Conservation (phyloP, 2,888 invertebrate genomes). For the Nomada lathburiana region DNA sequence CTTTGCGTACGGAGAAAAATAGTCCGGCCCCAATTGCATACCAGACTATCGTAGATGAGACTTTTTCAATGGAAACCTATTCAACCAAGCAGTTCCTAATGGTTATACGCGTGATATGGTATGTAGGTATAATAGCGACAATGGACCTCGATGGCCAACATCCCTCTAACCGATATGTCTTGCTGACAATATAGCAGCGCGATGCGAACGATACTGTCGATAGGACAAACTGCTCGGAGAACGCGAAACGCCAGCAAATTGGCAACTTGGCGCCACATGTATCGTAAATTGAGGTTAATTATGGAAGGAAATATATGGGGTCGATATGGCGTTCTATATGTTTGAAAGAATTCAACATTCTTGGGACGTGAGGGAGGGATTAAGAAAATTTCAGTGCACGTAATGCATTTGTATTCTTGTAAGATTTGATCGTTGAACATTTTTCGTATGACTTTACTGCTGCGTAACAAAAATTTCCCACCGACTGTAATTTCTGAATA, state of each 20-base stretch:
- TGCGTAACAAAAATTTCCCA: too few species aligned
- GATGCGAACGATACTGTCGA: conserved; percentile 41
- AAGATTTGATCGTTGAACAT: too few species aligned
- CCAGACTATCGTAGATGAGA: conserved; percentile 22
- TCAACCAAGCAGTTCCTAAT: conserved; percentile 1
- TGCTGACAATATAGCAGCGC: conserved; percentile 48
- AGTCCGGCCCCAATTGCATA: conserved; percentile 13
- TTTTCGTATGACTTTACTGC: too few species aligned
- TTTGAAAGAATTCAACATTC: conserved; percentile 35
- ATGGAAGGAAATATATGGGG: conserved; percentile 50
- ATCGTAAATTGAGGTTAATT: conserved; percentile 56
- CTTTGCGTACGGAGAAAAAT: conserved; percentile 15
- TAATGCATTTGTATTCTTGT: too few species aligned
- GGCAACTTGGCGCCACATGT: conserved; percentile 60
- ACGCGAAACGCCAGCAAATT: conserved; percentile 54
- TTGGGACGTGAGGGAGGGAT: conserved; percentile 7
- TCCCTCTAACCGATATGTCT: conserved; percentile 42
- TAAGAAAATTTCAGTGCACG: neutral
- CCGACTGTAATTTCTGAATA: too few species aligned
- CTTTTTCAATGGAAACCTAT: conserved; percentile 29
- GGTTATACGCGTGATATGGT: neutral
- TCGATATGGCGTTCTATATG: conserved; percentile 30
- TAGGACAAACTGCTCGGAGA: conserved; percentile 50
- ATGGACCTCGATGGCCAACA: conserved; percentile 38
- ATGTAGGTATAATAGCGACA: conserved; percentile 7